Conservation (phyloP, 2,113 vertebrate species). For the Barbus barbus region DNA sequence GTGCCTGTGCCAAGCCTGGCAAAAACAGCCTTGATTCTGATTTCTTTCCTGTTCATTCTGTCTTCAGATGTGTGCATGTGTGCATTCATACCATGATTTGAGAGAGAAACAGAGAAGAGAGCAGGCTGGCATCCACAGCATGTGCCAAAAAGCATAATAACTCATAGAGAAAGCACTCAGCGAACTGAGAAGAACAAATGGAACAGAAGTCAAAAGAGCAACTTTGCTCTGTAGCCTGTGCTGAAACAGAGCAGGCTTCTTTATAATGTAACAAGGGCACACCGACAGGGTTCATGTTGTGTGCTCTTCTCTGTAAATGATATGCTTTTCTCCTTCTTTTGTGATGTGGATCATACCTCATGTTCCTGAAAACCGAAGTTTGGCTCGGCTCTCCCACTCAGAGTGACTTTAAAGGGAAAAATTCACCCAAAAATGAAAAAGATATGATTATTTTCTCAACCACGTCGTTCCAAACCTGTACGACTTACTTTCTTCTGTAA, state of each 20-base stretch:
- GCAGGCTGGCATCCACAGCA: conserved; percentile 18
- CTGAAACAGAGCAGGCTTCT: conserved; percentile 36
- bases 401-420: neutral
- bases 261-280: conserved; percentile 37
- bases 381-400: conserved; percentile 9
- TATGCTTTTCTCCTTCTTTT: neutral
- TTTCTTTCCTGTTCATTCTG: conserved; percentile 15
- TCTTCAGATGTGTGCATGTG: conserved; percentile 31
- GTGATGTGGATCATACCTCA: conserved; percentile 4
- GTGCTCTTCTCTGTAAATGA: conserved; percentile 20
- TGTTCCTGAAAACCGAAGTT: conserved; percentile 21
- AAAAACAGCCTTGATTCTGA: conserved; percentile 38
- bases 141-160: conserved; percentile 37
- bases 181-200: conserved; percentile 26
- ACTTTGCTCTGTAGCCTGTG: conserved; percentile 33
- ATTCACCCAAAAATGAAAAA: neutral
- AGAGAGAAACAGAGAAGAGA: conserved; percentile 26
- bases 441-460: neutral
- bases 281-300: conserved; percentile 31
- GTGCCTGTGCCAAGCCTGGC: conserved; percentile 31
- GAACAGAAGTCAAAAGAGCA: conserved; percentile 36
- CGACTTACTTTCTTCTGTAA: neutral
- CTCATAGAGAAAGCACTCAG: conserved; percentile 43
- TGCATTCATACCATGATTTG: conserved; percentile 22
- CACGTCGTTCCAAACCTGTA: neutral